Conservation (phyloP, 2,113 vertebrate species). For the Suricata suricatta region DNA sequence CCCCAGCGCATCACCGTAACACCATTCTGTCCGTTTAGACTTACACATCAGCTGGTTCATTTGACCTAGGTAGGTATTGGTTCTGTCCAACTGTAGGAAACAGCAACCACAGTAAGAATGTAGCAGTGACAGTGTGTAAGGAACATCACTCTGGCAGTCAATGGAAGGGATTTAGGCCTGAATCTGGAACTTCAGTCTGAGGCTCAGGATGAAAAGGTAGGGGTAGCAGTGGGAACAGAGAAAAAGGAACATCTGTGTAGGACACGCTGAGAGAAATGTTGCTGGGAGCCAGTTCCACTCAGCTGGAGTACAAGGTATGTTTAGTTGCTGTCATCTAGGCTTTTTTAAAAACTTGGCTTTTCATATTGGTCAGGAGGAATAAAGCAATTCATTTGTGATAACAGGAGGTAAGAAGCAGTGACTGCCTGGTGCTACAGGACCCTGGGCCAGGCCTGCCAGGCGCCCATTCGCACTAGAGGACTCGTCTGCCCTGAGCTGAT, state of each 20-base stretch:
- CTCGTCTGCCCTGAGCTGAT: background rate
- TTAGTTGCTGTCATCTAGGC: background rate
- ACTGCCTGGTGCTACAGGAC: background rate
- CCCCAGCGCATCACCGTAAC: background rate
- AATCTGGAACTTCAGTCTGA: background rate
- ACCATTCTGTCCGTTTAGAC: background rate
- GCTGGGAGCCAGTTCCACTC: background rate
- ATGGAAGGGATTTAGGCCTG: background rate
- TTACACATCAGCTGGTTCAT: background rate
- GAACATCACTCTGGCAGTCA: background rate
- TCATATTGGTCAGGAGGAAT: background rate
- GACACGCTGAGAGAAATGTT: background rate
- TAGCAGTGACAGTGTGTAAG: background rate
- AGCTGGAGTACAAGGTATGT: background rate
- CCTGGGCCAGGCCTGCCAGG: too few relatives aligned
- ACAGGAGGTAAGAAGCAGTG: background rate
- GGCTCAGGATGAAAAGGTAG: background rate
- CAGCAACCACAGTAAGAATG: background rate
- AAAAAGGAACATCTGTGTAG: background rate
- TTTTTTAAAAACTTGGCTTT: background rate
- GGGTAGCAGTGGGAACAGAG: background rate
- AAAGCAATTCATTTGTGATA: background rate
- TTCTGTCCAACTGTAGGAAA: background rate
- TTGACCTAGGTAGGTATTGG: background rate
- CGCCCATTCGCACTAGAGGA: background rate